A percentile compares a stretch with the other conserved stretches of the same genome.
Conservation (phyloP, 1,140 invertebrate species). For the Parasteatoda tepidariorum region DNA sequence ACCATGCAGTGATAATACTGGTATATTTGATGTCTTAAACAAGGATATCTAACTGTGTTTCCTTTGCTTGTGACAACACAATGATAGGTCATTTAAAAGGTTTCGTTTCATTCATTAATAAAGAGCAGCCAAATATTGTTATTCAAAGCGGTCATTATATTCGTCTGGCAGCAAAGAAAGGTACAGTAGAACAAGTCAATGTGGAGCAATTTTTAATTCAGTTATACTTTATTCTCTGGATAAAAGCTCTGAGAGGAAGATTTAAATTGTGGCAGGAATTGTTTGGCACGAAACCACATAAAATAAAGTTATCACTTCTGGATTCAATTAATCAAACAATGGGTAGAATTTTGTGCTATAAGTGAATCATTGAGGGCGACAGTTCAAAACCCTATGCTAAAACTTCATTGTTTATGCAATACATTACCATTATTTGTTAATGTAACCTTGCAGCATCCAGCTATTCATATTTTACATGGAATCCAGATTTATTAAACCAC, state of each 20-base stretch:
- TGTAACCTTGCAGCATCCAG: neutral
- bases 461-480: neutral
- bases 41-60: neutral
- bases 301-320: slow-evolving; percentile 67
- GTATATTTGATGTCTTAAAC: neutral
- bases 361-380: neutral
- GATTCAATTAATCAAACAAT: slow-evolving; percentile 65
- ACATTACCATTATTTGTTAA: neutral
- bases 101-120: neutral
- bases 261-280: slow-evolving; percentile 44
- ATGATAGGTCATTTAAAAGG: slow-evolving; percentile 1
- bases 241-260: slow-evolving; percentile 6
- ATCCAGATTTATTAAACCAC: neutral
- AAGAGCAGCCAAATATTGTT: neutral
- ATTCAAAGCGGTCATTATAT: neutral
- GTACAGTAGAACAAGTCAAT: neutral
- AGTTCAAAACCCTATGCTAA: neutral
- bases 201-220: neutral
- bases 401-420: neutral
- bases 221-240: neutral
- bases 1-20: neutral
- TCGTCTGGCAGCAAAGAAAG: neutral
- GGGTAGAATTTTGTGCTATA: slow-evolving; percentile 65
- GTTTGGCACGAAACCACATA: slow-evolving; percentile 65
- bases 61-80: neutral